Evolutionary conservation across 2,113 vertebrate genomes (phyloP), one percentile per base, ranked within the genome.

Genomic region (Nannospalax galili): DNA sequence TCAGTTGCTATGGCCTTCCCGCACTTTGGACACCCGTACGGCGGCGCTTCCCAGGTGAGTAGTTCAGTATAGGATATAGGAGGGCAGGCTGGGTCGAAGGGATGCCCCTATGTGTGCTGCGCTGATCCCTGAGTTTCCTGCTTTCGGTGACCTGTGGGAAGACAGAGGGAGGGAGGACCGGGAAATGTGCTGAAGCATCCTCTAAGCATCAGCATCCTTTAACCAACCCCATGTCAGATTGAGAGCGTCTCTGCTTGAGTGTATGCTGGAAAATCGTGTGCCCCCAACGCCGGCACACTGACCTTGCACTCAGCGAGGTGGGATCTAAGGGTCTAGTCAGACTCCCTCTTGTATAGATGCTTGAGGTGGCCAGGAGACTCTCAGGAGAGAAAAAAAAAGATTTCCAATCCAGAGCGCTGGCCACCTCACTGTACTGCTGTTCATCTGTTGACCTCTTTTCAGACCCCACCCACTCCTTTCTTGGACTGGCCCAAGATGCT

Each of bases 21-120:
- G 90, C 99, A 99, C 98, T 99, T 99, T 98, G 99, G 99, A 99
- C 99, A 99, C 97, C 99, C 99, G 56, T 99, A 99, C 97, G 99
- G 99, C 98, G 98, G 99, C 98, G 98, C 99, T 98, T 99, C 99
- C 95, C 99, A 99, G 99, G 99, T 99, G 99, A 99, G 99, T 79
- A 72, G 60, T 12, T 24, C 75, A 67, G 81, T 60, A 75, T 26
- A 42, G 52, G 15, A 26, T 2, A 14, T 5, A 16, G 65, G 65
- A 10, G 7, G 30, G 19, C 30, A 17, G 3, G 60, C 28, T 19
- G 8, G 60, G 26, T 35, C 16, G 52, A 32, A 87, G 69, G 22
- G 62, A 42, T 28, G 64, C 73, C 75, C 24, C 19, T n/a, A n/a
- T n/a, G 42, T 4, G 64, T 14, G 7, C 14, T n/a, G 28, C 40